These are phyloP conservation scores for Ptilonorhynchus violaceus DNA, from an alignment of 2,113 vertebrate genomes.

Conservation along the genomic window DNA sequence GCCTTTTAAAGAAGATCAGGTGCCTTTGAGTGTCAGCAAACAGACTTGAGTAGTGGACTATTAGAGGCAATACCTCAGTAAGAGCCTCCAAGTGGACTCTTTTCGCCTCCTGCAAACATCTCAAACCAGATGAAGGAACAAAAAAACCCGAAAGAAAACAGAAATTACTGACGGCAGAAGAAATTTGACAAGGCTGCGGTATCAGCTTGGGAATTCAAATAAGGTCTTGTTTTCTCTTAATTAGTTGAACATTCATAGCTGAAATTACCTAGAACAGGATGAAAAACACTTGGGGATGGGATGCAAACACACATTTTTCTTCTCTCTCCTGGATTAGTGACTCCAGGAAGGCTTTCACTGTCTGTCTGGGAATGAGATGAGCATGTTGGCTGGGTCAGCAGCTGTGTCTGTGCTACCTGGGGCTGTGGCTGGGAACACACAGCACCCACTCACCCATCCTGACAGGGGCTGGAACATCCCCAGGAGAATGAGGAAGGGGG, in stretches of 20 bases:
- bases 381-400: rapidly evolving
- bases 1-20: not conserved
- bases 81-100: not conserved
- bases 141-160: not conserved
- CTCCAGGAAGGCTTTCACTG: not conserved
- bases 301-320: not conserved
- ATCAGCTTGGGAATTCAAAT: not conserved
- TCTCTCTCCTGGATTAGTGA: not conserved
- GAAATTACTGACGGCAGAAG: not conserved
- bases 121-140: not conserved
- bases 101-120: not conserved
- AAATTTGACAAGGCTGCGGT: not conserved
- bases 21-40: not conserved
- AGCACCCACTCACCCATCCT: not conserved
- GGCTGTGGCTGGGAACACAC: not conserved
- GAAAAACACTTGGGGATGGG: not conserved
- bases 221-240: not conserved
- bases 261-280: not conserved
- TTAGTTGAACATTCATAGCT: not conserved
- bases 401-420: not conserved
- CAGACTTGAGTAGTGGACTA: not conserved
- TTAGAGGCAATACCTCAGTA: not conserved
- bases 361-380: not conserved
- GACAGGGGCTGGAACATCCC: rapidly evolving
- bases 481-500: not conserved